These are phyloP conservation scores for Hoplodrina blanda DNA, from an alignment of 2,888 invertebrate genomes.

Conservation along the genomic window DNA sequence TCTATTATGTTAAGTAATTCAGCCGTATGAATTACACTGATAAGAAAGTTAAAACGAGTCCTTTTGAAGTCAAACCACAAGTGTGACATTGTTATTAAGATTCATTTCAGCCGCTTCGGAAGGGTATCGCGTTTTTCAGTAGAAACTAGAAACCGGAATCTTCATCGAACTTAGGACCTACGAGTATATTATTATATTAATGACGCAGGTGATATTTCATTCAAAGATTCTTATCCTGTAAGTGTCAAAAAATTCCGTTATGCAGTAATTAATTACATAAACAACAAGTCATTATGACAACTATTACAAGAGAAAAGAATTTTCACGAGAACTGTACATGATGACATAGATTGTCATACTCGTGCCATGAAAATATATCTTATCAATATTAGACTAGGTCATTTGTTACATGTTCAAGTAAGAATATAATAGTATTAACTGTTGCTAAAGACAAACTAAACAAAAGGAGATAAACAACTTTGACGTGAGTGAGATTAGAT, in stretches of 20 bases:
- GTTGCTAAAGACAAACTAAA: slow-evolving; percentile 48
- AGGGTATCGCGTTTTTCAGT: slow-evolving; percentile 7
- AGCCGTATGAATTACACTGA: slow-evolving; percentile 46
- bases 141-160: neutral
- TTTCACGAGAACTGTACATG: slow-evolving; percentile 6
- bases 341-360: slow-evolving; percentile 10
- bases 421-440: slow-evolving; percentile 32
- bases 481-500: slow-evolving; percentile 60
- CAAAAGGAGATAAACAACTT: slow-evolving; percentile 47
- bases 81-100: slow-evolving; percentile 36
- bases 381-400: slow-evolving; percentile 47
- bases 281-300: slow-evolving; percentile 2
- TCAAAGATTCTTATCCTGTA: slow-evolving; percentile 1
- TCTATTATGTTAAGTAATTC: slow-evolving; percentile 55
- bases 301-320: neutral
- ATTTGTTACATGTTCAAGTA: slow-evolving; percentile 44
- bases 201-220: slow-evolving; percentile 9
- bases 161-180: neutral
- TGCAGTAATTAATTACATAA: neutral
- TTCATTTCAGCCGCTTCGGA: slow-evolving; percentile 21
- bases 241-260: neutral
- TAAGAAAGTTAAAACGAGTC: slow-evolving; percentile 45
- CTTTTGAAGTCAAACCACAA: slow-evolving; percentile 36
- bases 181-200: neutral
- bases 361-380: slow-evolving; percentile 38